Conservation (phyloP, 2,888 invertebrate species). For the Spodoptera exigua region DNA sequence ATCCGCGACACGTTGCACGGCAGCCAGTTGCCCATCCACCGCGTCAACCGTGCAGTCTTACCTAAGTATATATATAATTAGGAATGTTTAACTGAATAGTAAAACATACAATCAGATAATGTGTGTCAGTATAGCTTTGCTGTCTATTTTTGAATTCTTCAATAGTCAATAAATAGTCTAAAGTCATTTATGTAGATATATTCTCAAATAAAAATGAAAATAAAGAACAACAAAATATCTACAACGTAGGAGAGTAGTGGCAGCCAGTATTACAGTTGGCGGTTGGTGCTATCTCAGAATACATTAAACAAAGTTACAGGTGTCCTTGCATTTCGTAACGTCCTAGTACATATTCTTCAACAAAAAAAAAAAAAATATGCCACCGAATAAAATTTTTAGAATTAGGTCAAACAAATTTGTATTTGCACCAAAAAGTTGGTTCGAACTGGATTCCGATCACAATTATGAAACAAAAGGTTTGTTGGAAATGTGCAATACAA, state of each 20-base stretch:
- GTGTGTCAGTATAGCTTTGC: too few species aligned
- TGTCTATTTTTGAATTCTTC: too few species aligned
- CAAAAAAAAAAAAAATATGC: constrained; percentile 28
- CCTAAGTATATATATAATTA: too few species aligned
- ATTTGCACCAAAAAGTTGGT: constrained; percentile 11
- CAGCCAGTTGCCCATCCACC: too few species aligned
- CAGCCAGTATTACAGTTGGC: constrained; percentile 44
- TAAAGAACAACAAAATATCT: constrained; percentile 24
- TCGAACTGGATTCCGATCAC: constrained; percentile 4
- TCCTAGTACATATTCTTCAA: constrained; percentile 12
- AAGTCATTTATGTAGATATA: neutral
- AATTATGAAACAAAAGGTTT: constrained; percentile 20
- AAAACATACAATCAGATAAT: too few species aligned
- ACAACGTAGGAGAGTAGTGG: constrained; percentile 30
- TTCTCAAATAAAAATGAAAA: constrained; percentile 45
- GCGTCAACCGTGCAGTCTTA: too few species aligned
- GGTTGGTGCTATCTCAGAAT: constrained; percentile 53
- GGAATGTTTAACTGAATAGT: too few species aligned
- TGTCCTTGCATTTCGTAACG: constrained; percentile 43
- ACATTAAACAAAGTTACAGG: constrained; percentile 56
- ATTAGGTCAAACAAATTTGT: constrained; percentile 34
- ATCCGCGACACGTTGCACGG: too few species aligned
- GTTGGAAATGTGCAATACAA: too few species aligned
- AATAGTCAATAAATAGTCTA: too few species aligned
- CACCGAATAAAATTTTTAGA: constrained; percentile 37